phyloP scores from a whole-genome alignment of 2,888 invertebrate species.

The Copidosoma aretas region DNA sequence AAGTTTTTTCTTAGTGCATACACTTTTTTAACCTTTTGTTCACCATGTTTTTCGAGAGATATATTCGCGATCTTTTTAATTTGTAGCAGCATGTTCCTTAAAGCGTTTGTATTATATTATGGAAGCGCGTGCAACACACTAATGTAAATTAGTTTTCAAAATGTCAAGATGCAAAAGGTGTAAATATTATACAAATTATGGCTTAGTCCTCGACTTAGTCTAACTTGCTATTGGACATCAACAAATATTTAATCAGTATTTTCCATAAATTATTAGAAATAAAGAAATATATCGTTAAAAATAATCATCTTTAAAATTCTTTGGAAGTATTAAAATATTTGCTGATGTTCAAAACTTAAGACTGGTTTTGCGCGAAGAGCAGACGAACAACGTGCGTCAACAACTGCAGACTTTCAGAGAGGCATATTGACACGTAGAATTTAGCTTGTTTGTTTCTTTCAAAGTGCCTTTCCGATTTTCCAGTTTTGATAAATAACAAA shows the following conservation, averaged over 20 bases:
- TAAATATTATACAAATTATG: no score
- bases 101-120: no score
- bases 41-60: no score
- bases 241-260: not conserved
- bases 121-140: no score
- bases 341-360: slow-evolving; percentile 7
- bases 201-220: no score
- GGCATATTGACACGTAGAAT: slow-evolving; percentile 21
- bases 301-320: not conserved
- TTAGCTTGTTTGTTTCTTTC: slow-evolving; percentile 46
- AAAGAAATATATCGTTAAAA: not conserved
- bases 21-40: no score
- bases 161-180: no score
- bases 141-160: no score
- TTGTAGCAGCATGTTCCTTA: no score
- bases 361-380: slow-evolving; percentile 1
- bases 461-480: slow-evolving; percentile 48
- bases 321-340: slow-evolving; percentile 4
- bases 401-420: not conserved
- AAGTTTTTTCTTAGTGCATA: no score
- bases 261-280: not conserved
- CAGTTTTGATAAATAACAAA: slow-evolving; percentile 24
- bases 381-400: slow-evolving; percentile 14
- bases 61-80: no score
- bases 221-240: slow-evolving; percentile 10